Base-by-base conservation (phyloP, 2,113 vertebrate genomes). In the Gallinago paraguaiae region DNA sequence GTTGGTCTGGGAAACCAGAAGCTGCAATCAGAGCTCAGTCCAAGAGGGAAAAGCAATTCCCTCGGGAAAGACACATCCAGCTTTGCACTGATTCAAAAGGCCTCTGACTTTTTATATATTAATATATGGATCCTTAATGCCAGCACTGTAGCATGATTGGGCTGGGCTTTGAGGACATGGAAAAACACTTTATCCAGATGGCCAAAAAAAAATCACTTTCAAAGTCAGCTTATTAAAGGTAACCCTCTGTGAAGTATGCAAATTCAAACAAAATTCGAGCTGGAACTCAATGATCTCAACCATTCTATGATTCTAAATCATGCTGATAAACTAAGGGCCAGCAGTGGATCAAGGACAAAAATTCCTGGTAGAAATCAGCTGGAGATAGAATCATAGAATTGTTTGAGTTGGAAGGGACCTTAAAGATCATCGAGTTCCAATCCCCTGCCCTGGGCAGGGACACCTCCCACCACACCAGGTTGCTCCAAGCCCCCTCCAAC, bases 61-160 rank as follows among this genome's bases (percentile, higher is more conserved):
- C 56, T 57, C 0, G 0, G 63, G 53, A 63, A 82, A n/a, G 53
- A 7, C 1, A 3, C 7, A 11, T 9, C 22, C 59, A 84, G 51
- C 25, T 51, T 41, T 76, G 56, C 20, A 14, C 16, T 17, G 28
- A 30, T 35, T 57, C 25, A 25, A 61, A 8, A 46, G 23, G 28
- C 13, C 35, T 25, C 28, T 56, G 43, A 4, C 39, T 25, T 6
- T 13, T 8, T 46, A 5, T 7, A 6, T 15, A 11, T 28, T 3
- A 24, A 41, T 4, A 4, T 8, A 4, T 2, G 13, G 59, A 46
- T 64, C 35, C 35, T 39, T 67, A 31, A 19, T 14, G 22, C 53
- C 76, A 46, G 48, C 57, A 28, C 76, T 1, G 2, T 5, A 30
- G 10, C 25, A 4, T 16, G 31, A 25, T 39, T 65, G 71, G 7